A percentile compares a stretch with the other conserved stretches of the same genome.
phyloP scores from a whole-genome alignment of 2,797 vertebrate genomes.

The Poecilia velifera region DNA sequence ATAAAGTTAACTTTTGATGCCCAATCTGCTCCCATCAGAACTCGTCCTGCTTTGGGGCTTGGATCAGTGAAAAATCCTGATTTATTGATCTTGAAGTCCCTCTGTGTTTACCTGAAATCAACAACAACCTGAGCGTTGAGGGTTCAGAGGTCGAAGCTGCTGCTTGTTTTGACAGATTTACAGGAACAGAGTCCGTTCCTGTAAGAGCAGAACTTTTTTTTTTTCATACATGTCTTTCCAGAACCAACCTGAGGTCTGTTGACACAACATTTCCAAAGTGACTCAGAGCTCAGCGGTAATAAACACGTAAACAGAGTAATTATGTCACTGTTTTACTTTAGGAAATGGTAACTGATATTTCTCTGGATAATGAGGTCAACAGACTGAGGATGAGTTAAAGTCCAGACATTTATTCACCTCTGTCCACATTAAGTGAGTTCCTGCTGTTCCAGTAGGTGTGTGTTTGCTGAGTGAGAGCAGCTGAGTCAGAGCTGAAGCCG shows the following conservation, averaged over 20 bases:
- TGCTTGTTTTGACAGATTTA: slow-evolving; percentile 29
- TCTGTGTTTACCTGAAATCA: slow-evolving; percentile 30
- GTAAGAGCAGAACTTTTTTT: background rate
- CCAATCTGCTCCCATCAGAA: background rate
- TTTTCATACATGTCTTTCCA: background rate
- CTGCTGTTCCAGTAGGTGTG: background rate
- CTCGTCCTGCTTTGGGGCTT: background rate
- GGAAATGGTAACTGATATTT: background rate
- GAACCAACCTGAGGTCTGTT: background rate
- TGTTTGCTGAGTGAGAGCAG: background rate
- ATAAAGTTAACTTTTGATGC: background rate
- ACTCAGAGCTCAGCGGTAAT: background rate
- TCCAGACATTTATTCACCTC: background rate
- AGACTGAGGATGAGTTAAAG: background rate
- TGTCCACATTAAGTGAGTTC: background rate
- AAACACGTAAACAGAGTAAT: background rate
- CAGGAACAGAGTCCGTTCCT: slow-evolving; percentile 42
- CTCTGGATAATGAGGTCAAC: background rate
- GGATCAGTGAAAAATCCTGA: background rate
- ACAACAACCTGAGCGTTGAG: background rate
- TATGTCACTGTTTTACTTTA: background rate
- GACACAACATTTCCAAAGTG: background rate
- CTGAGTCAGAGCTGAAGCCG: slow-evolving; percentile 33
- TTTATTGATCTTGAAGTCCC: slow-evolving; percentile 18
- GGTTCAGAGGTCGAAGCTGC: slow-evolving; percentile 27